Percentiles rank a stretch among this genome's conserved stretches.
phyloP scores from a whole-genome alignment of 2,113 vertebrate species.

The Stigmatopora nigra region DNA sequence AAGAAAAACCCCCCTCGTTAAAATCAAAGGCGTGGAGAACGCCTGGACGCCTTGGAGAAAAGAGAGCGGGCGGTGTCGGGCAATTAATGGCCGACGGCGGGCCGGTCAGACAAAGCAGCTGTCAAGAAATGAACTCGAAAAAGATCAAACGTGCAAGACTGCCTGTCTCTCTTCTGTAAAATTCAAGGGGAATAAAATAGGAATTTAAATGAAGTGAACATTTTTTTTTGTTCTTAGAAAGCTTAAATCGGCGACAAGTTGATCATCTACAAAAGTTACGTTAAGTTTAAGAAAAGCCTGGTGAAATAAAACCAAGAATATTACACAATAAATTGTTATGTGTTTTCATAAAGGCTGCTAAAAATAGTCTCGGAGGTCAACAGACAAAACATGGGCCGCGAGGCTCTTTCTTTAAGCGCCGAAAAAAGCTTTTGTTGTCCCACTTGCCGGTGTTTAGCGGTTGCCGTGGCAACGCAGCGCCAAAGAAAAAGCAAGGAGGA shows the following conservation, averaged over 20 bases:
- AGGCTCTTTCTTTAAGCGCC: conserved; percentile 31
- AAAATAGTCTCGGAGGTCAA: conserved; percentile 24
- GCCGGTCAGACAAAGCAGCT: conserved; percentile 8
- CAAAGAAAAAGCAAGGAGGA: conserved; percentile 43
- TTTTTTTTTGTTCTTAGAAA: conserved; percentile 23
- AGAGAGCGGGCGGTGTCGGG: conserved; percentile 3
- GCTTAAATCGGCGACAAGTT: conserved; percentile 18
- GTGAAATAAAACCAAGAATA: neutral
- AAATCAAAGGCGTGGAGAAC: conserved; percentile 25
- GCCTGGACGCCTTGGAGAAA: conserved; percentile 2
- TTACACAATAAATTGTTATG: neutral
- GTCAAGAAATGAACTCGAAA: conserved; percentile 13
- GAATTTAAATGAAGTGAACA: conserved; percentile 25
- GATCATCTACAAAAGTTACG: conserved; percentile 16
- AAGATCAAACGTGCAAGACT: conserved; percentile 8
- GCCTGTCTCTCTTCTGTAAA: conserved; percentile 22
- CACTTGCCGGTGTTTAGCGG: conserved; percentile 35
- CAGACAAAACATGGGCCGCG: conserved; percentile 35
- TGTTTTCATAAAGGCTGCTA: neutral
- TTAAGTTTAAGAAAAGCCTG: conserved; percentile 13
- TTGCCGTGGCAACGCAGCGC: conserved; percentile 49
- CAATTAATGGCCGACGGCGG: conserved; percentile 12
- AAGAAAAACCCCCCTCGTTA: conserved; percentile 21
- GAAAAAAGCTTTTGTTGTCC: conserved; percentile 47
- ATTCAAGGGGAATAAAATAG: conserved; percentile 11